Conservation (phyloP, 2,113 vertebrate genomes). For the Nymphicus hollandicus region DNA sequence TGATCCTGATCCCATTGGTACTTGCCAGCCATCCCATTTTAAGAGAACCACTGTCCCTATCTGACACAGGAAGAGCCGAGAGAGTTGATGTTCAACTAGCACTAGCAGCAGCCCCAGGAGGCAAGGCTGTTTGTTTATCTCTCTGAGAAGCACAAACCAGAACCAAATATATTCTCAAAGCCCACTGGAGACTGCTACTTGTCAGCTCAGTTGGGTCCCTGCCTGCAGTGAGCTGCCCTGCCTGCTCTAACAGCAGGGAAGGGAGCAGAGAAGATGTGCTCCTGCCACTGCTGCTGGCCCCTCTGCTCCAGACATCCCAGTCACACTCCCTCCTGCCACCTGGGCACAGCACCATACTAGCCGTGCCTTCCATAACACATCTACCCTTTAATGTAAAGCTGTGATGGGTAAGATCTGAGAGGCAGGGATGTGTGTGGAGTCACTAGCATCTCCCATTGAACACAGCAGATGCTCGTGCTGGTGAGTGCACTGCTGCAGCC, state of each 20-base stretch:
- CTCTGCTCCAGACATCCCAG: background rate
- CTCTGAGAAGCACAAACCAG: background rate
- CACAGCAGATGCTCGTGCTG: background rate
- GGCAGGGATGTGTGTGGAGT: background rate
- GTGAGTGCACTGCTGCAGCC: background rate
- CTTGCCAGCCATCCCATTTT: background rate
- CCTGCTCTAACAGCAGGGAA: background rate
- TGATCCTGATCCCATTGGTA: background rate
- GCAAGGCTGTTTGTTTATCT: background rate
- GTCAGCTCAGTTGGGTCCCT: background rate
- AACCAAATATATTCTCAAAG: background rate
- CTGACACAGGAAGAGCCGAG: background rate
- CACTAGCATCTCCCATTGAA: background rate
- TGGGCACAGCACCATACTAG: background rate
- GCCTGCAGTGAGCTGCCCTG: background rate
- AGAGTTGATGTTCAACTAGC: background rate
- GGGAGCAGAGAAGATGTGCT: background rate
- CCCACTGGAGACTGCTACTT: background rate
- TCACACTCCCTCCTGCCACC: background rate
- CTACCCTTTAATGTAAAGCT: background rate
- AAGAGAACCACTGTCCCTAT: background rate
- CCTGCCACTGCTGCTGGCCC: background rate
- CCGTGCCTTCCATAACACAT: background rate
- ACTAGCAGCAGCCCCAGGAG: background rate
- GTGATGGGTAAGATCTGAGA: background rate